Evolutionary conservation across 1,140 invertebrate genomes (phyloP).

Genomic region (Brevipalpus yothersi): DNA sequence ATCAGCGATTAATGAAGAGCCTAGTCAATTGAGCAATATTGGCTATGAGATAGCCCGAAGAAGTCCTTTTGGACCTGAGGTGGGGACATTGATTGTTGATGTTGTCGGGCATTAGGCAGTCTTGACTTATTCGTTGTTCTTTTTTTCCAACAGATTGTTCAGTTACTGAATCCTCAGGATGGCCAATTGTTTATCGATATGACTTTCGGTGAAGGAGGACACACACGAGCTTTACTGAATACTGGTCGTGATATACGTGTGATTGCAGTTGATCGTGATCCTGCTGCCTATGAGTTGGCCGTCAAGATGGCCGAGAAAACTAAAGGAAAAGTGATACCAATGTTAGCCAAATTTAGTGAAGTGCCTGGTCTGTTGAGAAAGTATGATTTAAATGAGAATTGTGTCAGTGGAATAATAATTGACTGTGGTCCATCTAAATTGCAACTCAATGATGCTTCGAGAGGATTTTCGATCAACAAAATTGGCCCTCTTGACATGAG

Average conservation of each 20-base stretch:
- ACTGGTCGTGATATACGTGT: slow-evolving; percentile 28
- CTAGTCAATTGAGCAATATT: too few species aligned
- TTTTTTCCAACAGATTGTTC: not conserved
- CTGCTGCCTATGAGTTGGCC: slow-evolving; percentile 42
- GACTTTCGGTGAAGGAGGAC: slow-evolving; percentile 87
- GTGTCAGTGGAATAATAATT: slow-evolving; percentile 63
- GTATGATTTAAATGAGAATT: slow-evolving; percentile 30
- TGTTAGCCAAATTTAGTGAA: slow-evolving; percentile 67
- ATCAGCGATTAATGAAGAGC: too few species aligned
- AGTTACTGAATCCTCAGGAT: slow-evolving; percentile 5
- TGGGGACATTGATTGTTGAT: too few species aligned
- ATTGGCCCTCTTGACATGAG: slow-evolving; percentile 82
- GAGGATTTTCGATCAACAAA: slow-evolving; percentile 61
- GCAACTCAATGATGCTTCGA: slow-evolving; percentile 53
- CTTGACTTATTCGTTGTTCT: not conserved
- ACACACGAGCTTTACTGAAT: slow-evolving; percentile 36
- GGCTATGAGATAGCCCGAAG: too few species aligned
- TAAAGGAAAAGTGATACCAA: slow-evolving; percentile 32
- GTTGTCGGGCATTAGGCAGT: not conserved
- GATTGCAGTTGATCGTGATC: slow-evolving; percentile 69
- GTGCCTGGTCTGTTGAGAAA: slow-evolving; percentile 37
- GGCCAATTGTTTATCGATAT: slow-evolving; percentile 43
- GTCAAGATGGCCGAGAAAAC: slow-evolving; percentile 12
- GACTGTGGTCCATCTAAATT: slow-evolving; percentile 90
- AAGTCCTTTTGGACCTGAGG: too few species aligned